Evolutionary conservation across 53 echinoderm and acorn worm species (phyloP).

Genomic region (Antedon mediterranea): DNA sequence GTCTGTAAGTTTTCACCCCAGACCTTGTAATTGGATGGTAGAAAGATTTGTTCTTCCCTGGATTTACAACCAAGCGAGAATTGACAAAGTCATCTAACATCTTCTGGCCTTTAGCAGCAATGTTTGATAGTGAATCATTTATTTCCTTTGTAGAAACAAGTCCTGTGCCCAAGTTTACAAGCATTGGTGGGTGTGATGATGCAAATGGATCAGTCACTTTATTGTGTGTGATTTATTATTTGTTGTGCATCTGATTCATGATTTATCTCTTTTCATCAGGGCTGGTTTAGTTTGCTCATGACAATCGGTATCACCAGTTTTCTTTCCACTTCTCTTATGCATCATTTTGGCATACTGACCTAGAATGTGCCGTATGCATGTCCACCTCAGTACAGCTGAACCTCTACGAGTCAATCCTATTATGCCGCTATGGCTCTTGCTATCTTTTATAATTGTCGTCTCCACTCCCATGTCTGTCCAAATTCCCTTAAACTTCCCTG

Average conservation of each 20-base stretch:
- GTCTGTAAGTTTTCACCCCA: slow-evolving; percentile 15
- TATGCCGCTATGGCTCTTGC: not conserved
- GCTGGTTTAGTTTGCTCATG: slow-evolving; percentile 21
- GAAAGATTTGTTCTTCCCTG: not conserved
- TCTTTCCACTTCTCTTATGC: slow-evolving; percentile 15
- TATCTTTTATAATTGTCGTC: not conserved
- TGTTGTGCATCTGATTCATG: slow-evolving; percentile 6
- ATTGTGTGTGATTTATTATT: slow-evolving; percentile 2
- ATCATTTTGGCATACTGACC: slow-evolving; percentile 7
- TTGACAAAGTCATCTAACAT: slow-evolving; percentile 4
- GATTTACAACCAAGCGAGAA: not conserved
- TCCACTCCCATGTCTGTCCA: slow-evolving; percentile 15
- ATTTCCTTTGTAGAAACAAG: slow-evolving; percentile 12
- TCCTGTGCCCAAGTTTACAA: slow-evolving; percentile 18
- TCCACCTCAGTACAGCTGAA: slow-evolving; percentile 17
- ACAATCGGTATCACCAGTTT: not conserved
- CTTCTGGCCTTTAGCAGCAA: not conserved
- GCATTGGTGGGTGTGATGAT: not conserved
- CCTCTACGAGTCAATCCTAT: not conserved
- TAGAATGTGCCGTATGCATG: slow-evolving; percentile 4
- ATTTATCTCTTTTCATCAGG: slow-evolving; percentile 20
- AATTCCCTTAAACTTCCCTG: slow-evolving; percentile 18
- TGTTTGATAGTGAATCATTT: slow-evolving; percentile 5
- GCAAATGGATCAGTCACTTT: slow-evolving; percentile 28
- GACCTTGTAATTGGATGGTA: slow-evolving; percentile 25